phyloP scores from a whole-genome alignment of 53 echinoderm and acorn worm genomes.

The Patiria pectinifera region DNA sequence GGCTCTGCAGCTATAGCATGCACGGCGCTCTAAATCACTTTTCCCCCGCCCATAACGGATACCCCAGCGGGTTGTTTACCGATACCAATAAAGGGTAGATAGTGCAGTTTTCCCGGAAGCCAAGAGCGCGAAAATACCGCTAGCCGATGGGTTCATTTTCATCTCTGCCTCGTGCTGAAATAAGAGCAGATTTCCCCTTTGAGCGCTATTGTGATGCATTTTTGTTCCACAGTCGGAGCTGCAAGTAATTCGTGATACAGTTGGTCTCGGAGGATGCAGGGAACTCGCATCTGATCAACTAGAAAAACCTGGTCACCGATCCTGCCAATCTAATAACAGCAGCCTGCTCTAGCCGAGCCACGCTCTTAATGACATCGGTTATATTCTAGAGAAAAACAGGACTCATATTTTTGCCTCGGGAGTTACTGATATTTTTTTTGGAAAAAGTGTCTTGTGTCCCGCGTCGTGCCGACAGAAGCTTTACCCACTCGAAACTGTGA shows the following conservation, averaged over 20 bases:
- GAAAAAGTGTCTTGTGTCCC: background rate
- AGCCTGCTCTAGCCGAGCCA: background rate
- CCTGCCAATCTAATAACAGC: slow-evolving; percentile 18
- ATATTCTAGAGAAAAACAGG: background rate
- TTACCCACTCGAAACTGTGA: background rate
- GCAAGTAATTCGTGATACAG: background rate
- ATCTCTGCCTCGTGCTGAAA: background rate
- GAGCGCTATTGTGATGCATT: background rate
- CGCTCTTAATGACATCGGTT: slow-evolving; percentile 1
- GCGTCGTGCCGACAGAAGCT: background rate
- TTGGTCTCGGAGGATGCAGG: slow-evolving; percentile 12
- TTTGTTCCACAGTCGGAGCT: background rate
- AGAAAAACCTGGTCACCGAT: background rate
- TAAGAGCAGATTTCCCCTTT: background rate
- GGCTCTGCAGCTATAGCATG: background rate
- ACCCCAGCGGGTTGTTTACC: slow-evolving; percentile 1
- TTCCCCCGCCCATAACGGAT: background rate
- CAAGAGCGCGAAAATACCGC: background rate
- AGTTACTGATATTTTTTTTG: background rate
- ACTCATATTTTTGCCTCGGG: background rate
- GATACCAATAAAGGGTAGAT: background rate
- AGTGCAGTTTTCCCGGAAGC: background rate
- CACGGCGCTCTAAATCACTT: slow-evolving; percentile 1
- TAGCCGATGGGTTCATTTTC: background rate
- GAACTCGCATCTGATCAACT: slow-evolving; percentile 23